Evolutionary conservation across 1,140 invertebrate genomes (phyloP), one percentile per base, ranked within the genome.

Genomic region (Zaprionus vittiger): DNA sequence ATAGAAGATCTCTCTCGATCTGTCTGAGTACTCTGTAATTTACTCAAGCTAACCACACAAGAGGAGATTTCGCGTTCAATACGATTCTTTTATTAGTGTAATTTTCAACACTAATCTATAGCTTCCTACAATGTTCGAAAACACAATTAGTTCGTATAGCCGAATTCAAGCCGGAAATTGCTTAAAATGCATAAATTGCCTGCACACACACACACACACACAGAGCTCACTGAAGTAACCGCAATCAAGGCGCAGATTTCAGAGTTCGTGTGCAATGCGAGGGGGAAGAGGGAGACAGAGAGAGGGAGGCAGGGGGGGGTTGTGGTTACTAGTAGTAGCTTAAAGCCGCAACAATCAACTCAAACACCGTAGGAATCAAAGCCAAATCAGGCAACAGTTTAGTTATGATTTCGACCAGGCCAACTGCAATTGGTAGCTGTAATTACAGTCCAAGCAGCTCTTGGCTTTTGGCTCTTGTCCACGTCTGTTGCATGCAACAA

Each of bases 131-230:
- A 55, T 59, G 62, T 70, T 60, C 67, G 7, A 66, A 64, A 65
- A 67, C 74, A 71, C 66, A 81, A 84, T 86, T 82, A 73, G 71
- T 22, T 22, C 20, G 68, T 41, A 63, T 71, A 66, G 63, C 22
- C 41, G 31, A 44, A 69, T 66, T 38, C 37, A 31, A 47, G 68
- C 61, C 81, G 84, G 84, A 87, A 89, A 84, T 84, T 79, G 84
- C 63, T 47, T 54, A 56, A 85, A 78, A 78, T 73, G 66, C 73
- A 73, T 85, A 77, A 85, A 86, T 65, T 82, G 61, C 31, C 56
- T 24, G 37, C 47, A 49, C 11, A 56, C 22, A 55, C 22, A 65
- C 41, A 34, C 17, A 41, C 5, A 20, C 34, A 56, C 17, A 34
- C 9, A 7, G 2, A 20, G 22, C 15, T 37, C 12, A 15, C 54